Base-by-base conservation (phyloP, 2,797 vertebrate genomes). In the Artibeus jamaicensis region DNA sequence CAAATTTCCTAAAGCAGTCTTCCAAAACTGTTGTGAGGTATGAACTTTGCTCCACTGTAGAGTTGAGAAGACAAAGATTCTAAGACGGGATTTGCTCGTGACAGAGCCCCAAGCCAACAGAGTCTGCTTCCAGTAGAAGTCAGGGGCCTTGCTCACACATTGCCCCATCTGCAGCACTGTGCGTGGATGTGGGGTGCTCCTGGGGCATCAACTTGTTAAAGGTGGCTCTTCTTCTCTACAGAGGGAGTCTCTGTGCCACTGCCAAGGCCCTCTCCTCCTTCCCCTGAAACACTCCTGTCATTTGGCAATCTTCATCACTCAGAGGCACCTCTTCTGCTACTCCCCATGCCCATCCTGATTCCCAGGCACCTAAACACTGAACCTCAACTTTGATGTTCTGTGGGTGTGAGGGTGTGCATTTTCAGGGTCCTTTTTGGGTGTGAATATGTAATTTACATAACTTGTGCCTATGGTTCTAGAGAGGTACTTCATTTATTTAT, bases 271-370 rank as follows among this genome's bases (percentile, higher is more conserved):
- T 29, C 26, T 14, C 24, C 10, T 59, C 57, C 57, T 59, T 10
- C 57, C 57, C 10, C 26, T 29, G 57, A 12, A 59, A 59, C 2
- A 3, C 14, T 37, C 12, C 22, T 39, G 16, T 16, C 44, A 14
- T 16, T 39, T 44, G 15, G 73, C 50, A 24, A 0, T 19, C 42
- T 15, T 55, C 16, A 12, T 39, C n/a, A 9, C 24, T 39, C 21
- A 67, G 37, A 57, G 1, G 3, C 3, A 15, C 14, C 8, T 67
- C 34, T 39, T 18, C 42, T 26, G 0, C 3, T n/a, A 5, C 16
- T 88, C 11, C 22, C 5, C 0, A 0, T 0, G 3, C 26, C 4
- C 14, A 4, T 12, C 0, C 44, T 7, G 0, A 26, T 55, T 67
- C 9, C 65, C 14, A 57, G 46, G 21, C 9, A n/a, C 19, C 67